These are phyloP conservation scores for Neoitamus cyanurus DNA, from an alignment of 2,888 invertebrate species.

Conservation along the genomic window DNA sequence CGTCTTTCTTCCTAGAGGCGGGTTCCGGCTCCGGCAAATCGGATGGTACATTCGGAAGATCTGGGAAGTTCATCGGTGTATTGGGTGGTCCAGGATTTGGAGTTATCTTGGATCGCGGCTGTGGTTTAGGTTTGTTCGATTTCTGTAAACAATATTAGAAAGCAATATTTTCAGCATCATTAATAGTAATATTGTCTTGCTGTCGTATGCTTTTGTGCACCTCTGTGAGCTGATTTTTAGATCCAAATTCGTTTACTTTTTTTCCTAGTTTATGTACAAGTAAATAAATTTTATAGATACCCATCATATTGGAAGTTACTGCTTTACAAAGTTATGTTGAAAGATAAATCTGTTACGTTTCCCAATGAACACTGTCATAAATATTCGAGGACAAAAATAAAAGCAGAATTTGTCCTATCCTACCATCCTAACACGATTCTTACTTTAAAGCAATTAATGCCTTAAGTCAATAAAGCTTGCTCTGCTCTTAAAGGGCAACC, in stretches of 20 bases:
- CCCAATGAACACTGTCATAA: too few species aligned
- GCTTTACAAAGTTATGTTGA: too few species aligned
- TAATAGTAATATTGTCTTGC: neutral
- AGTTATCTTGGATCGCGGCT: slow-evolving; percentile 77
- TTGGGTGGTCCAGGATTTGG: slow-evolving; percentile 59
- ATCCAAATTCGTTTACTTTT: neutral
- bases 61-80: slow-evolving; percentile 61
- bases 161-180: neutral
- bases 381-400: too few species aligned
- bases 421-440: too few species aligned
- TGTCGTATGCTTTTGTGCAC: slow-evolving; percentile 12
- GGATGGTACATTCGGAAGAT: slow-evolving; percentile 68
- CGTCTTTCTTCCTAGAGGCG: slow-evolving; percentile 62
- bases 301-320: too few species aligned
- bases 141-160: slow-evolving; percentile 58
- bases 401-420: too few species aligned
- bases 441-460: too few species aligned
- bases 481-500: too few species aligned
- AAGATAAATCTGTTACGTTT: too few species aligned
- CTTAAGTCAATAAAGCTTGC: too few species aligned
- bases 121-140: slow-evolving; percentile 77
- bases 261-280: neutral
- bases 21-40: slow-evolving; percentile 63
- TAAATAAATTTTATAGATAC: neutral
- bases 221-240: neutral